Base-by-base conservation (phyloP, 2,113 vertebrate species). In the Asarcornis scutulata region DNA sequence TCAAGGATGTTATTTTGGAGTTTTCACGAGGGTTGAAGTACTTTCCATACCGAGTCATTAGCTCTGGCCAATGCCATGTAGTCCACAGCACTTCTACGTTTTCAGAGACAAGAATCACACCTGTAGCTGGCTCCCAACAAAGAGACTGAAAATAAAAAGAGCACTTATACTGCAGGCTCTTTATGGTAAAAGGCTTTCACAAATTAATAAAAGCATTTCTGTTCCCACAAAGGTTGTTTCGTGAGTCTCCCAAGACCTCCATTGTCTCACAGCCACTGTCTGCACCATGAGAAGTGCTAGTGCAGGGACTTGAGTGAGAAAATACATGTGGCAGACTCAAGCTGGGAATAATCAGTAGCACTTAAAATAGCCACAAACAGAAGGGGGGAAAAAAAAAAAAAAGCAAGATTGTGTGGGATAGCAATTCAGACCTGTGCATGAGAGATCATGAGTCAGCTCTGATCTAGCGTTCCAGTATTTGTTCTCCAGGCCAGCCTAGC, bases 381-480 rank as follows among this genome's bases (percentile, higher is more conserved):
- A 16, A 17, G 50, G 66, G 32, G 17, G 50, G 66, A 64, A 4
- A 21, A 0, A n/a, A n/a, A 22, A 25, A 62, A 79, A 40, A 0
- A 22, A 31, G 17, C 34, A 55, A 56, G 66, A 36, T 16, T n/a
- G 14, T 1, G 2, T 27, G 36, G 18, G 17, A 40, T 22, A 72
- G 63, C 46, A 69, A 36, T 73, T 66, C 17, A 72, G 38, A 29
- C 10, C 5, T 4, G 14, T 11, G 2, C 27, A 59, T 32, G 31
- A 68, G 32, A 40, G 52, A 75, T 26, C 7, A 40, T 7, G 6
- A 76, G 48, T 23, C 34, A 60, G 15, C 11, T 69, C n/a, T 48
- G 27, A 40, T 75, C 67, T 91, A 50, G 7, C 38, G 29, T 38
- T 82, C 5, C n/a, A 25, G 13, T 53, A 46, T 75, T 88, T 84